Evolutionary conservation across 2,888 invertebrate genomes (phyloP), one percentile per base, ranked within the genome.

Genomic region (Mamestra brassicae): DNA sequence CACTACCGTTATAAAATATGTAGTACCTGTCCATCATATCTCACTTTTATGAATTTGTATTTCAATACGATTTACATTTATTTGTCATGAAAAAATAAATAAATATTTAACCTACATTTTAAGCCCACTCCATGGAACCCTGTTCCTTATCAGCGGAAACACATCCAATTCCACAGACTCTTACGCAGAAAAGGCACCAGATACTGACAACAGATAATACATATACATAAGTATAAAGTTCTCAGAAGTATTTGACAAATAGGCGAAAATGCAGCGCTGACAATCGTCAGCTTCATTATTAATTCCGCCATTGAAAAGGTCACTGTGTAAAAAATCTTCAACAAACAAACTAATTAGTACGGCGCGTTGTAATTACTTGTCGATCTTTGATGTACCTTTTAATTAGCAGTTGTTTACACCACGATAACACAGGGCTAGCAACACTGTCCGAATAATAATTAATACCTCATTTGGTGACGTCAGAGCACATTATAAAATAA

Each of bases 381-480:
- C 68, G 67, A 77, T 90, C 85, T 87, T 80, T 86, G 87, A 77
- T 80, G 74, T 78, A 81, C 70, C 78, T 85, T 85, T 88, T 93
- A 92, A 92, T 92, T 92, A 92, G 84, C 85, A 87, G 89, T 86
- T 89, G 88, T 90, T 92, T 92, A 91, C 90, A 88, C 82, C 87
- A 87, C 89, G 90, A 91, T 88, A 90, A 80, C 85, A 66, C 60
- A 67, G 86, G 84, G 87, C 89, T 93, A 80, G 78, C 58, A 92
- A 93, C 94, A 91, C 90, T 89, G 88, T 89, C 88, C 82, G 75
- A 91, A 94, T 78, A 78, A 77, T 77, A 80, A 80, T 93, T 92
- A 93, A 93, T 94, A 91, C 88, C 90, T 93, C 92, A 94, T 94
- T 76, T 94, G 71, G 86, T 90, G 91, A 91, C 91, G 90, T 86